These are phyloP conservation scores for Elachura formosa DNA, from an alignment of 2,113 vertebrate genomes.

Conservation along the genomic window DNA sequence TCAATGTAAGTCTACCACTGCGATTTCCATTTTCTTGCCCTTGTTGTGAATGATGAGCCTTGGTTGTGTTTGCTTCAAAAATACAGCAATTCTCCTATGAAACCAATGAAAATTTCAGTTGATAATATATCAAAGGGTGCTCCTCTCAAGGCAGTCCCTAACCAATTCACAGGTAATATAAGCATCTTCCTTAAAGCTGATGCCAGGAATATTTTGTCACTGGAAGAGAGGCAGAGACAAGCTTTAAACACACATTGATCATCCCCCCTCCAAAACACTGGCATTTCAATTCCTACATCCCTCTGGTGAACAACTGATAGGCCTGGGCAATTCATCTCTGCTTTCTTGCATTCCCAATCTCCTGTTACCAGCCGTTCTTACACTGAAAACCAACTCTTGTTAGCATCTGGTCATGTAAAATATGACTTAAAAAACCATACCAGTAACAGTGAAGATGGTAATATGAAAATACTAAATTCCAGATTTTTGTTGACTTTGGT, in stretches of 20 bases:
- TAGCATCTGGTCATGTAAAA: not conserved
- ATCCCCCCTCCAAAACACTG: not conserved
- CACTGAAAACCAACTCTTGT: not conserved
- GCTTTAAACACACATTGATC: not conserved
- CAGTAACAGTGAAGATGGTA: not conserved
- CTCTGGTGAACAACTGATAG: not conserved
- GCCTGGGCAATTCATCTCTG: not conserved
- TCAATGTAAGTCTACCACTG: not conserved
- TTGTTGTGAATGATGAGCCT: not conserved
- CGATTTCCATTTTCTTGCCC: not conserved
- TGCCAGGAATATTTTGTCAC: not conserved
- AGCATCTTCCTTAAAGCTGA: not conserved
- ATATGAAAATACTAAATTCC: not conserved
- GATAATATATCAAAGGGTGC: not conserved
- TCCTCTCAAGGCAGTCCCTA: not conserved
- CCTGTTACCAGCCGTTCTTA: not conserved
- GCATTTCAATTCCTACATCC: not conserved
- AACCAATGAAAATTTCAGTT: not conserved
- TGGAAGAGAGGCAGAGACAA: not conserved
- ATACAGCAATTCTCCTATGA: not conserved
- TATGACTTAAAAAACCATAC: rapidly evolving
- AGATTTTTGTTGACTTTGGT: not conserved
- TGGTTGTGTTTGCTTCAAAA: not conserved
- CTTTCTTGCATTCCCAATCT: not conserved
- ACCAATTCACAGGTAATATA: not conserved